These are phyloP conservation scores for Gallinago solitaria DNA, from an alignment of 2,797 vertebrate genomes.

Conservation along the genomic window DNA sequence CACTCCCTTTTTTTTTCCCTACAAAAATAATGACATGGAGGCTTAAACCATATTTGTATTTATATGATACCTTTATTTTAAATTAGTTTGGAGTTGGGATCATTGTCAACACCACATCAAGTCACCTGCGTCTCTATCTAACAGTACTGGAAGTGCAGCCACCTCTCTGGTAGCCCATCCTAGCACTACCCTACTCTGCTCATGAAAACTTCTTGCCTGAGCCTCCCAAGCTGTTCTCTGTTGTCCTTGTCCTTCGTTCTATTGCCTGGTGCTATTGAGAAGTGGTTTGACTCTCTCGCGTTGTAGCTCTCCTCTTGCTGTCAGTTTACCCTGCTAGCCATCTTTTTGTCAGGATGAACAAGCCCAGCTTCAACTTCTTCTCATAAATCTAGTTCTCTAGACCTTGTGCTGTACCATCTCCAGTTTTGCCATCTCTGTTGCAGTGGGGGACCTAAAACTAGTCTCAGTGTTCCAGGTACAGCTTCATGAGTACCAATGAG, in stretches of 20 bases:
- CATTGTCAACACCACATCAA: neutral
- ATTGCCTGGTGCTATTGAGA: fast-evolving
- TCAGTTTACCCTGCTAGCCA: neutral
- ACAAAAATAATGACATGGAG: neutral
- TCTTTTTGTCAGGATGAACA: neutral
- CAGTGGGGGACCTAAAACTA: neutral
- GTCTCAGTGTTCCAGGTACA: neutral
- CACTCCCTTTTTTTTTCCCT: neutral
- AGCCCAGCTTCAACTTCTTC: neutral
- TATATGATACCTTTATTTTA: neutral
- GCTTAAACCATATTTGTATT: neutral
- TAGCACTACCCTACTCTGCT: fast-evolving
- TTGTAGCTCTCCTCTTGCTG: neutral
- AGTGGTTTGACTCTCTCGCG: neutral
- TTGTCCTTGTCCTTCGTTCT: neutral
- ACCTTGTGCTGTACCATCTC: neutral
- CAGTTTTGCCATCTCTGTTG: neutral
- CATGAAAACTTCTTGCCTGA: neutral
- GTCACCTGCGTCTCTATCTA: neutral
- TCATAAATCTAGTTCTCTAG: neutral
- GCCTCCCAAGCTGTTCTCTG: neutral
- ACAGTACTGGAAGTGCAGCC: neutral
- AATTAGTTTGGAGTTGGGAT: neutral
- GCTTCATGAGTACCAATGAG: neutral
- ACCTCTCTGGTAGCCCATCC: neutral